Evolutionary conservation across 2,113 vertebrate genomes (phyloP).

Genomic region (Callopanchax toddi): DNA sequence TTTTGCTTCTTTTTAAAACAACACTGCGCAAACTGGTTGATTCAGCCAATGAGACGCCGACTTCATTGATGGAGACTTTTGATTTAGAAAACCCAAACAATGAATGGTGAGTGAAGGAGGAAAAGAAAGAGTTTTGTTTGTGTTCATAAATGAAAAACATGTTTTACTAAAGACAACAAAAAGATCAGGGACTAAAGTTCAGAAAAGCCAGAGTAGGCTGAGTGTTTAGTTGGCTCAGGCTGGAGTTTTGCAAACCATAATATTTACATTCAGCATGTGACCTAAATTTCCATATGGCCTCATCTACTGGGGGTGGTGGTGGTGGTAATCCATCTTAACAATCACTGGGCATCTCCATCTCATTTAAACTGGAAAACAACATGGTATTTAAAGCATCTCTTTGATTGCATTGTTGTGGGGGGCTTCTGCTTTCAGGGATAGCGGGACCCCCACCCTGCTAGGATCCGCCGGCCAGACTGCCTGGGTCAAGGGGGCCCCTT

Average conservation of each 20-base stretch:
- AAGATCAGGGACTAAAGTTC: not conserved
- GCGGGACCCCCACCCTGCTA: conserved; percentile 14
- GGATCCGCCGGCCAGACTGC: conserved; percentile 60
- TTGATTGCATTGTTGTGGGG: conserved; percentile 71
- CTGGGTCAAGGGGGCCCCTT: conserved; percentile 59
- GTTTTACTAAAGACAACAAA: not conserved
- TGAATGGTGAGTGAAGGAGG: fast-evolving
- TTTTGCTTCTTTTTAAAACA: too few species aligned
- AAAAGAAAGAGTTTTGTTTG: not conserved
- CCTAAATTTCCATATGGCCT: conserved; percentile 71
- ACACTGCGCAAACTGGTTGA: not conserved
- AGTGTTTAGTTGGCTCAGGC: conserved; percentile 8
- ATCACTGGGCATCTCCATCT: conserved; percentile 43
- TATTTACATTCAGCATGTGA: conserved; percentile 72
- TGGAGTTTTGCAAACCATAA: conserved; percentile 49
- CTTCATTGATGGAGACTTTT: not conserved
- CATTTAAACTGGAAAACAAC: conserved; percentile 73
- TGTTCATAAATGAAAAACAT: not conserved
- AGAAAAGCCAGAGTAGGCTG: conserved; percentile 17
- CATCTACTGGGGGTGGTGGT: conserved; percentile 1
- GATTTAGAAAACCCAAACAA: not conserved
- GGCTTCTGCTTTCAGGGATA: conserved; percentile 44
- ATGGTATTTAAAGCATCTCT: conserved; percentile 72
- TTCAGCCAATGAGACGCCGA: not conserved
- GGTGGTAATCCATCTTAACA: conserved; percentile 72